Percentiles rank a stretch among this genome's conserved stretches.
phyloP scores from a whole-genome alignment of 1,140 invertebrate genomes.

The Anoplolepis gracilipes region DNA sequence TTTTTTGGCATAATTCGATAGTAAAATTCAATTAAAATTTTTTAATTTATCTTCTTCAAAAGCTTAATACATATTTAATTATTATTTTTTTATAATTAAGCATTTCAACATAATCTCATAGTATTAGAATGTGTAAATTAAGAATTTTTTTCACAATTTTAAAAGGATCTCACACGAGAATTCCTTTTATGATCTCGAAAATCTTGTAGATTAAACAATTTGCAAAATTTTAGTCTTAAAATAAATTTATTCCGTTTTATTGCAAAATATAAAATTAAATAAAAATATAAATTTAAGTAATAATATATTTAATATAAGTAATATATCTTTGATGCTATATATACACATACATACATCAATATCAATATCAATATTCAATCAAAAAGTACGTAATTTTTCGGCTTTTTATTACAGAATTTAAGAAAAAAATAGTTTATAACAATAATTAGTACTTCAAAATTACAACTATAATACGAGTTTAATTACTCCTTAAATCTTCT shows the following conservation, averaged over 20 bases:
- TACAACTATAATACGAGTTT: not conserved
- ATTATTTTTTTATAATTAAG: conserved; percentile 8
- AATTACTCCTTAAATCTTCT: not conserved
- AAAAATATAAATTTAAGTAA: not conserved
- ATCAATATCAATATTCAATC: not conserved
- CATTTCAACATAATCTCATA: conserved; percentile 5
- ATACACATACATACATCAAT: too few species aligned
- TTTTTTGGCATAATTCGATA: not conserved
- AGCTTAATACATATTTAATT: not conserved
- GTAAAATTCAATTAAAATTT: not conserved
- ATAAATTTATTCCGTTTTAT: not conserved
- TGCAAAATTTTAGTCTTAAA: not conserved
- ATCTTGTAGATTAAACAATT: not conserved
- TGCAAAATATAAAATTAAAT: not conserved
- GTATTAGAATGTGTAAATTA: not conserved
- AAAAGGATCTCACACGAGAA: not conserved
- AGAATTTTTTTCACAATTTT: not conserved
- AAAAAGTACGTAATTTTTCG: not conserved
- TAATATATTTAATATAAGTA: not conserved
- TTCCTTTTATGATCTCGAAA: not conserved
- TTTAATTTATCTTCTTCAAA: not conserved
- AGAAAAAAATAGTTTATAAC: not conserved
- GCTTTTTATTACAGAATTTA: not conserved
- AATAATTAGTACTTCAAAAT: not conserved
- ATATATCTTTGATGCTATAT: too few species aligned